Base-by-base conservation (phyloP, 1,140 invertebrate genomes). In the Nebria ingens region DNA sequence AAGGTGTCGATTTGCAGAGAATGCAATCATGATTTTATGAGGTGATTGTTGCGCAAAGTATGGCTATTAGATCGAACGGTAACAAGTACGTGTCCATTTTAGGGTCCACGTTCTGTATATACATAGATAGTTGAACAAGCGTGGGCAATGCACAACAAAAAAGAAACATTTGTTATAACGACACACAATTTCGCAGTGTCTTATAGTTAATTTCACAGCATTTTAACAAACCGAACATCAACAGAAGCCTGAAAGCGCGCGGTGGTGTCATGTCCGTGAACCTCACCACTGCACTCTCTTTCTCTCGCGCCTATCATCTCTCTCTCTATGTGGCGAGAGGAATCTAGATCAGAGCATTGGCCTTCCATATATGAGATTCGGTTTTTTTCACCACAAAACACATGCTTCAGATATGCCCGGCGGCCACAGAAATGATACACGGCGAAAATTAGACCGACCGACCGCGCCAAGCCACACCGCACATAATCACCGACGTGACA, bases 321-420 rank as follows among this genome's bases (percentile, higher is more conserved):
- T 45, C 40, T 45, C 40, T 45, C 6, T 45, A 12, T 3, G 40
- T 17, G 9, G 40, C 9, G 40, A 45, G 40, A 45, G 40, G 40
- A 45, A 45, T 45, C 40, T 45, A 45, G 40, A 45, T 45, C 40
- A 45, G 40, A 45, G 40, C 40, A 45, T 45, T 45, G 40, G 40
- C 40, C 40, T 45, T 45, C 40, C 40, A 45, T 45, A 45, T 45
- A 45, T 45, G 40, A 45, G 6, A 45, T 45, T 45, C 40, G 40
- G 40, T 45, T 45, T 45, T 45, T 45, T 45, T 45, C 40, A 45
- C 40, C 40, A 45, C 40, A 45, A 45, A 45, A 45, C 40, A 45
- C 40, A 45, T 45, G 40, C 40, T 45, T 45, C 40, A 45, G 40
- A 45, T 45, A 17, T 45, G 15, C 3, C 40, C 40, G 6, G 9